Base-by-base conservation (phyloP, 1,140 invertebrate genomes). In the Rhagoletis pomonella region DNA sequence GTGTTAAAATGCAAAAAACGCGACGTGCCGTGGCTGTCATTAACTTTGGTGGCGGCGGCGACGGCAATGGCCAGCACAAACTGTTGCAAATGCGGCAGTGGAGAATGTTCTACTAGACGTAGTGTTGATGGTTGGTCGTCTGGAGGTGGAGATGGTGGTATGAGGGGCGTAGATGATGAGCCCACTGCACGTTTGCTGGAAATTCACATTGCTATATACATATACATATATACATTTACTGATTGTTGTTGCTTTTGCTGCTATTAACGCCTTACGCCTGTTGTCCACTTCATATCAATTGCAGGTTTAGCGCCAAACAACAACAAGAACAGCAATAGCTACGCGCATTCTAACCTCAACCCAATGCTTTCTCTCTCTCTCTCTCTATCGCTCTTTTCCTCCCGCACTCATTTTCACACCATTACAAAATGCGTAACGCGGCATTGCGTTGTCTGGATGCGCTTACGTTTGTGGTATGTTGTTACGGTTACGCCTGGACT, bases 251-350 rank as follows among this genome's bases (percentile, higher is more conserved):
- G 81, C 73, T 85, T 85, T 85, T 60, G 84, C 60, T 60, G 84
- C 84, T 64, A 85, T 85, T 85, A 64, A 77, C 73, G 73, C 73
- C 47, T 55, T 7, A 7, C 12, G 73, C 44, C 47, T 81, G 73
- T 58, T 55, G 47, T 81, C 62, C 85, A 86, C 85, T 86, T 65
- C 85, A 86, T 86, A 86, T 86, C 85, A 86, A 86, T 86, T 86
- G 85, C 85, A 86, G 85, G 85, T 65, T 64, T 86, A 42, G 17
- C 39, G 10, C 69, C 29, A 29, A 50, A 19, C 7, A 55, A 9
- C 47, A 81, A 73, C 44, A 73, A 47, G 12, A 73, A 73, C 69
- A 73, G 6, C 12, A 47, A 81, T 47, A 29, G 17, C 39, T 39
- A 62, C 0, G 0, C 67, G 39, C 67, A 73, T 42, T 50, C 73